Evolutionary conservation across 2,797 vertebrate genomes (phyloP).

Genomic region (Aeoliscus strigatus): DNA sequence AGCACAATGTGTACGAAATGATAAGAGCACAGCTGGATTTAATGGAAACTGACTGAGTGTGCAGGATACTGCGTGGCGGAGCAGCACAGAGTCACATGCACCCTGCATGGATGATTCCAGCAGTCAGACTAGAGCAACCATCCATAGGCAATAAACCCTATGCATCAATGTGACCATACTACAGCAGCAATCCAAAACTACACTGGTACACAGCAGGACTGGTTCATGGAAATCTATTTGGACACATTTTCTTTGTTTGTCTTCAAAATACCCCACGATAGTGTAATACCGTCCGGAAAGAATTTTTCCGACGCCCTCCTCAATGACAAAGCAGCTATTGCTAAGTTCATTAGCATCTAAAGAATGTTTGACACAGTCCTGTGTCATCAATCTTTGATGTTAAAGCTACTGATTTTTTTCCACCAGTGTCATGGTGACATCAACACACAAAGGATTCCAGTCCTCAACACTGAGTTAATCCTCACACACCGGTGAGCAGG

Average conservation of each 20-base stretch:
- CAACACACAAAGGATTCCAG: too few relatives aligned
- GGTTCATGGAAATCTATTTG: too few relatives aligned
- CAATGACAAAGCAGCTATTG: too few relatives aligned
- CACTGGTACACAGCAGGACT: too few relatives aligned
- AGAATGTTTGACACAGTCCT: neutral
- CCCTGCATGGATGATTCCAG: neutral
- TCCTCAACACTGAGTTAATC: neutral
- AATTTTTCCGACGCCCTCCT: too few relatives aligned
- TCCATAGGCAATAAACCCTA: neutral
- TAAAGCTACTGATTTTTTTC: too few relatives aligned
- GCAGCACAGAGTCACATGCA: constrained; percentile 1
- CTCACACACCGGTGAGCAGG: neutral
- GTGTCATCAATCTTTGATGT: neutral
- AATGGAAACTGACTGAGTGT: constrained; percentile 9
- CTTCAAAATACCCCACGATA: too few relatives aligned
- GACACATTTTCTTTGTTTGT: too few relatives aligned
- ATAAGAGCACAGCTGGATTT: constrained; percentile 10
- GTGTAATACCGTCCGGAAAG: too few relatives aligned
- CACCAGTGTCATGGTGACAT: too few relatives aligned
- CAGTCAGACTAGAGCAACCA: neutral
- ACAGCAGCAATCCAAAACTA: too few relatives aligned
- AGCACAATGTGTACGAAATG: constrained; percentile 1
- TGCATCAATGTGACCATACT: neutral
- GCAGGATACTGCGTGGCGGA: constrained; percentile 5
- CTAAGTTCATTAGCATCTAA: too few relatives aligned